Evolutionary conservation across 2,888 invertebrate species (phyloP), one percentile per base, ranked within the genome.

Genomic region (Cataglyphis livida): DNA sequence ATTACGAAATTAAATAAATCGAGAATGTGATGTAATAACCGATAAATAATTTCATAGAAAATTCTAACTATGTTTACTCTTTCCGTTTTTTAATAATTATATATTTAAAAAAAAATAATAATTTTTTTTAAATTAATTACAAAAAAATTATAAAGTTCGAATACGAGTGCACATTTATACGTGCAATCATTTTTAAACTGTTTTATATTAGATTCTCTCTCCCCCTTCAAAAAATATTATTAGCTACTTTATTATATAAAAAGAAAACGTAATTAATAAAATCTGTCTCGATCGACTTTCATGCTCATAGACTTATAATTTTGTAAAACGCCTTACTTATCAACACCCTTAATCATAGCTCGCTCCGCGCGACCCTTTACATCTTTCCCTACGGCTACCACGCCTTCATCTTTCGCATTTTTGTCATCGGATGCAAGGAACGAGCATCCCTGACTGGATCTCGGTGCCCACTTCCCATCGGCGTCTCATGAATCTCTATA

Each of bases 401-500:
- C 91, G 88, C 90, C 91, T 87, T 81, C 87, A 83, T 74, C 59
- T 84, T 35, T 82, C 48, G 84, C 75, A 87, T 86, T 88, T 88
- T 90, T 88, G 87, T 89, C 88, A 83, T 82, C 84, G 78, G 41
- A 66, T 25, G 76, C 70, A 64, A 65, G 48, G 82, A 87, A 82
- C 82, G 85, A 81, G 81, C 71, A 84, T 74, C 71, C 81, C 78
- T 66, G 84, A 86, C 86, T 83, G 87, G 83, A 85, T 87, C 71
- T 70, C 68, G 73, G 70, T 89, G 86, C 90, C 87, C 87, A 85
- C 87, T 86, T 88, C 88, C 88, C 87, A 86, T 85, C 88, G 88
- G 89, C 84, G 87, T 90, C 90, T 91, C 91, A 91, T 92, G 92
- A 93, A 92, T 92, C 92, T 92, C 91, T 92, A 92, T 92, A 92